These are phyloP conservation scores for Gandaritis pyraliata DNA, from an alignment of 2,888 invertebrate species.

Conservation along the genomic window DNA sequence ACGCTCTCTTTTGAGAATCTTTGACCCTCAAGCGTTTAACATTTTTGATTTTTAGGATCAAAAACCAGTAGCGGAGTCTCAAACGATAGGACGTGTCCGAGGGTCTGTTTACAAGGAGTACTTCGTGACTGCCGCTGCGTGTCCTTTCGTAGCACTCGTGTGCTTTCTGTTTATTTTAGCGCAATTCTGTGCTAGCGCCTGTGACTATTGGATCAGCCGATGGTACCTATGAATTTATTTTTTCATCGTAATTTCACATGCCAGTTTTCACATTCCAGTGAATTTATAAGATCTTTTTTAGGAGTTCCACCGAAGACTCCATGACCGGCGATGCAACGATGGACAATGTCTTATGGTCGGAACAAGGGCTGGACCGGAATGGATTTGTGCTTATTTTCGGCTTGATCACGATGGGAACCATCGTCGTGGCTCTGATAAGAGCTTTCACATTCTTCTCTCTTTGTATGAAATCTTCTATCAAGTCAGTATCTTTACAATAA, in stretches of 20 bases:
- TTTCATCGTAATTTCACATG: not conserved
- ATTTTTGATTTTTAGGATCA: slow-evolving; percentile 61
- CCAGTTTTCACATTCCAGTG: too few relatives aligned
- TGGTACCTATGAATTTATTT: slow-evolving; percentile 53
- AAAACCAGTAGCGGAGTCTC: slow-evolving; percentile 68
- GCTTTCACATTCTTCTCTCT: slow-evolving; percentile 87
- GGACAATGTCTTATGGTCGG: slow-evolving; percentile 68
- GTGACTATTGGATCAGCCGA: slow-evolving; percentile 77
- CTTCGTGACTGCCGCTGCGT: slow-evolving; percentile 65
- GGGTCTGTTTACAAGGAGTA: slow-evolving; percentile 74
- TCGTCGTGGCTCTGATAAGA: slow-evolving; percentile 85
- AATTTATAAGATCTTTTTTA: slow-evolving; percentile 39
- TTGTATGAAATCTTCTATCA: slow-evolving; percentile 87
- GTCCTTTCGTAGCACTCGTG: slow-evolving; percentile 58
- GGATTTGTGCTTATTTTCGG: slow-evolving; percentile 82
- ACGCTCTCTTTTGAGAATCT: too few relatives aligned
- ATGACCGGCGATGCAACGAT: slow-evolving; percentile 71
- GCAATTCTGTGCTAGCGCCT: slow-evolving; percentile 80
- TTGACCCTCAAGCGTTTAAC: not conserved
- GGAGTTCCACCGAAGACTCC: slow-evolving; percentile 74
- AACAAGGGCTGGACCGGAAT: slow-evolving; percentile 62
- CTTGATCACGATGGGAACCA: slow-evolving; percentile 80
- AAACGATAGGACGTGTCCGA: slow-evolving; percentile 67
- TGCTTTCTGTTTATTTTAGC: slow-evolving; percentile 79
- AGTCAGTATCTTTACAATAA: slow-evolving; percentile 53